Conservation (phyloP, 1,140 invertebrate species). For the Phymorhynchus buccinoides region DNA sequence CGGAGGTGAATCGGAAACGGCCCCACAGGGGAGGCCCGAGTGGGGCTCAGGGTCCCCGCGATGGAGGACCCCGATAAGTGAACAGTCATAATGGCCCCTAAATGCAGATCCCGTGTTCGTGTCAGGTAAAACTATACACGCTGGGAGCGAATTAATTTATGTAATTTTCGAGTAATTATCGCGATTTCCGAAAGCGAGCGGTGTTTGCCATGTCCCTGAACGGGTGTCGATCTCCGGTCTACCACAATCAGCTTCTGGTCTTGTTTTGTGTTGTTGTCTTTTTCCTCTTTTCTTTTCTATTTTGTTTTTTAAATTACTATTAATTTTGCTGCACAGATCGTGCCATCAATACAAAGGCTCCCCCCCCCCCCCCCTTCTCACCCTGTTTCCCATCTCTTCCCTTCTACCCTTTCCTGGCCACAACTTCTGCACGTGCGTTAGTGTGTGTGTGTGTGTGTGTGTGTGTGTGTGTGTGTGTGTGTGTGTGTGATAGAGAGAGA, state of each 20-base stretch:
- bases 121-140: conserved; percentile 35
- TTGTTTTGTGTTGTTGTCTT: background rate
- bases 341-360: background rate
- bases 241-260: background rate
- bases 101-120: conserved; percentile 33
- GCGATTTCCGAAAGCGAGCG: conserved; percentile 25
- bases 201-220: conserved; percentile 22
- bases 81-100: conserved; percentile 32
- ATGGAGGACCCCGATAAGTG: conserved; percentile 17
- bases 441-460: background rate
- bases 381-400: background rate
- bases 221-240: conserved; percentile 20
- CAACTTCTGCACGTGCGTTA: background rate
- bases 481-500: too few relatives aligned
- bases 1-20: conserved; percentile 15
- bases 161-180: conserved; percentile 34
- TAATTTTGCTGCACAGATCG: background rate
- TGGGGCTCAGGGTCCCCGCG: background rate
- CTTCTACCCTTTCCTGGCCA: background rate
- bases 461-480: background rate
- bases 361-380: background rate
- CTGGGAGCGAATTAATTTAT: conserved; percentile 34
- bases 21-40: background rate
- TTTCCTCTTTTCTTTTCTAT: too few relatives aligned
- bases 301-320: too few relatives aligned